Evolutionary conservation across 2,888 invertebrate genomes (phyloP), one percentile per base, ranked within the genome.

Genomic region (Tenthredo distinguenda): DNA sequence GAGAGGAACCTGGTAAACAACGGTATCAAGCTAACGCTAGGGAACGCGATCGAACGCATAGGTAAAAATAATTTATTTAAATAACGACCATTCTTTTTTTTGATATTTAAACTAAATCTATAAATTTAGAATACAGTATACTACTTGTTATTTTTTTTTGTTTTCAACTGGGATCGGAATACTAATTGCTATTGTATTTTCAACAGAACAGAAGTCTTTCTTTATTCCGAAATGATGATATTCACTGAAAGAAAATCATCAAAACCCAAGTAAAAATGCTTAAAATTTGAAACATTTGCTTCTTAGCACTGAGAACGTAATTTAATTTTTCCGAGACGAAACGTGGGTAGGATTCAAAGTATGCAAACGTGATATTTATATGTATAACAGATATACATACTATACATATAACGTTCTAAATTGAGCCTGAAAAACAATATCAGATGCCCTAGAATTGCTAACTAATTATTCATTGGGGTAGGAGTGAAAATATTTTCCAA

Each of bases 1-100:
- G 84, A 93, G 93, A 88, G 88, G 91, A 90, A 87, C 89, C 94
- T 85, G 88, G 94, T 87, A 96, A 95, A 90, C 96, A 97, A 90
- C 94, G 97, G 87, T 96, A 96, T 91, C 97, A 97, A 90, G 97
- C 97, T 0, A 98, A 97, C 91, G 97, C 97, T 1, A 95, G 97
- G 21, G 97, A 98, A 92, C 94, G 97, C 87, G 97, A 97, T 92
- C 95, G 97, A 89, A 98, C 97, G 15, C 97, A 97, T 94, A 97
- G 97, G 97, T 97, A 95, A 94, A 21, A 37, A 40, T 81, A 12
- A 65, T 81, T 77, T 86, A 72, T 84, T 77, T 76, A 43, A 47
- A 40, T 65, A 55, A 65, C 31, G 1, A 26, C 71, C 58, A 62
- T 58, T 34, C 31, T 37, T 43, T 76, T 12, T 6, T 21, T 50